These are phyloP conservation scores for Malthinus seriepunctatus DNA, from an alignment of 2,888 invertebrate species.

Conservation along the genomic window DNA sequence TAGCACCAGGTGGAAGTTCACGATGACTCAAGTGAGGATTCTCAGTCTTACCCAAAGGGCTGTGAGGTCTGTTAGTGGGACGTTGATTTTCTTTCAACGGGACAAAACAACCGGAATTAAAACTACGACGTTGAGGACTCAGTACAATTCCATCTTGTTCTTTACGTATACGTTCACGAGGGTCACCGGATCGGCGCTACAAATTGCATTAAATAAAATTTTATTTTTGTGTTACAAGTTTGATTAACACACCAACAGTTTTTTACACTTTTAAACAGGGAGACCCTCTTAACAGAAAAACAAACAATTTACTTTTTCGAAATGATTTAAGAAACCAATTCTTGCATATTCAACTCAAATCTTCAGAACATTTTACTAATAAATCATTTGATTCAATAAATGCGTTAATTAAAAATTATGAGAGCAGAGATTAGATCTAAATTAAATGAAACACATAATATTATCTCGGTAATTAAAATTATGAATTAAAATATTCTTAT, in stretches of 20 bases:
- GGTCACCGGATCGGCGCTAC: slow-evolving; percentile 65
- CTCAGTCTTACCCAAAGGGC: slow-evolving; percentile 31
- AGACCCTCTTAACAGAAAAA: neutral
- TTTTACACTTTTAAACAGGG: neutral
- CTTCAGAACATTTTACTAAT: too few species aligned
- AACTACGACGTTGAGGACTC: slow-evolving; percentile 84
- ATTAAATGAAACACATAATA: too few species aligned
- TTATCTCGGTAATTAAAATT: too few species aligned
- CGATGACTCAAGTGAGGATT: slow-evolving; percentile 43
- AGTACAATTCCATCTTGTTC: slow-evolving; percentile 83
- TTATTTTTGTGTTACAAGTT: neutral
- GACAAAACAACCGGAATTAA: slow-evolving; percentile 86
- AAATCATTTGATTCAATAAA: too few species aligned
- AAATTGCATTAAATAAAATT: slow-evolving; percentile 8
- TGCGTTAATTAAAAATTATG: too few species aligned
- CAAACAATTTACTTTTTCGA: neutral
- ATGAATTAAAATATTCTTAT: too few species aligned
- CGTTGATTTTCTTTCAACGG: slow-evolving; percentile 55
- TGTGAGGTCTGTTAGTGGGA: slow-evolving; percentile 42
- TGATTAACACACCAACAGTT: neutral
- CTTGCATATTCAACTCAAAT: too few species aligned
- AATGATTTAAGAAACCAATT: neutral
- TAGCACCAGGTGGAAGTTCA: slow-evolving; percentile 48
- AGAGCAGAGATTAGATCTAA: too few species aligned
- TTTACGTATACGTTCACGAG: slow-evolving; percentile 77